Percentiles rank a stretch among this genome's conserved stretches.
Conservation (phyloP, 1,140 invertebrate species). For the Panulirus ornatus region DNA sequence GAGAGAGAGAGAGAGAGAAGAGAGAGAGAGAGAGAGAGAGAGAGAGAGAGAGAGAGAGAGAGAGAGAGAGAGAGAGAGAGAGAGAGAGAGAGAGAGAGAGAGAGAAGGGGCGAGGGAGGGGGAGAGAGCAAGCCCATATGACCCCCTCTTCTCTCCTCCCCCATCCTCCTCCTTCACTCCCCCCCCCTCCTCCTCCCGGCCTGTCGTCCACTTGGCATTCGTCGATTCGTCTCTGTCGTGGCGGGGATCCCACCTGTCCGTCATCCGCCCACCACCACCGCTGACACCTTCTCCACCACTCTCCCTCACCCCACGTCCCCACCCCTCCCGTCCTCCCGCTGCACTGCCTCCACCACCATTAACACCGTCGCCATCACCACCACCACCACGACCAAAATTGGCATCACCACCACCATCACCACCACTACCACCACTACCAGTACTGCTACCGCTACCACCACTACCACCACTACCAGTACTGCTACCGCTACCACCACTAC, state of each 20-base stretch:
- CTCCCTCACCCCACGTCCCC: background rate
- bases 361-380: background rate
- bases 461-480: too few relatives aligned
- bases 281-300: background rate
- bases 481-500: too few relatives aligned
- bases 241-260: background rate
- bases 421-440: too few relatives aligned
- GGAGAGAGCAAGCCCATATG: background rate
- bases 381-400: background rate
- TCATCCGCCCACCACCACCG: background rate
- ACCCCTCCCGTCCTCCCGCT: background rate
- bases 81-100: constrained; percentile 6
- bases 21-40: background rate
- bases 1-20: background rate
- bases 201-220: background rate
- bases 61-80: background rate
- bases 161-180: background rate
- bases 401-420: too few relatives aligned
- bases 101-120: background rate
- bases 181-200: background rate
- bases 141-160: background rate
- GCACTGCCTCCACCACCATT: background rate
- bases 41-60: background rate
- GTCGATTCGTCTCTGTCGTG: too few relatives aligned
- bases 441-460: too few relatives aligned